Base-by-base conservation (phyloP, 2,113 vertebrate genomes). In the Eptesicus fuscus region DNA sequence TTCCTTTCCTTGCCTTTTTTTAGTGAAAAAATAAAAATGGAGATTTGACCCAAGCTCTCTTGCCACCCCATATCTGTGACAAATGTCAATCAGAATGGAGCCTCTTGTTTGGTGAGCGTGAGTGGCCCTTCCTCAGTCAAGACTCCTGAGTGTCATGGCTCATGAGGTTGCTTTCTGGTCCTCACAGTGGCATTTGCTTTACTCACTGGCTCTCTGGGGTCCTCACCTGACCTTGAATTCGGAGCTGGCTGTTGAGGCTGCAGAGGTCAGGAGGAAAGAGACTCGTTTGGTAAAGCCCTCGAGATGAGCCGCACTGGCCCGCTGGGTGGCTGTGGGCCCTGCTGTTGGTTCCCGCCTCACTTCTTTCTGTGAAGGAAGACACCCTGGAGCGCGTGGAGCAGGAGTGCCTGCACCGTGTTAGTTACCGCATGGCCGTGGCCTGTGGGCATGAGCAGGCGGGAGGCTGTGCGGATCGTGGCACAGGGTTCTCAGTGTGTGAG, bases 401-500 rank as follows among this genome's bases (percentile, higher is more conserved):
- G 23, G 28, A 28, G 23, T 61, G 59, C 59, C 59, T 61, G 56
- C 56, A 3, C 9, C 9, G 20, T 56, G 56, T 25, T 59, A 9
- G 56, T 25, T 59, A 9, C 56, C 25, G 59, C 59, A 5, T 6
- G 35, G 17, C 35, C 3, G 10, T 91, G n/a, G 37, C 16, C 83
- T 22, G 18, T 5, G 67, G 67, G 22, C 30, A 4, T 0, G 2
- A 67, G 71, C 11, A 13, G 69, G 69, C 37, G 44, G 18, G 23
- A 59, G 87, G 25, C 28, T 4, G 44, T 63, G 5, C 11, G 16
- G 51, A 6, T 2, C 1, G 4, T 22, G 49, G 61, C 42, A 2
- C 73, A 11, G 1, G 1, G 0, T 1, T 42, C 11, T 22, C 23
- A 40, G 11, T 11, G 32, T 2, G 0, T 8, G 42, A 22, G 28